Conservation (phyloP, 2,113 vertebrate genomes). For the Hyperopisus bebe region DNA sequence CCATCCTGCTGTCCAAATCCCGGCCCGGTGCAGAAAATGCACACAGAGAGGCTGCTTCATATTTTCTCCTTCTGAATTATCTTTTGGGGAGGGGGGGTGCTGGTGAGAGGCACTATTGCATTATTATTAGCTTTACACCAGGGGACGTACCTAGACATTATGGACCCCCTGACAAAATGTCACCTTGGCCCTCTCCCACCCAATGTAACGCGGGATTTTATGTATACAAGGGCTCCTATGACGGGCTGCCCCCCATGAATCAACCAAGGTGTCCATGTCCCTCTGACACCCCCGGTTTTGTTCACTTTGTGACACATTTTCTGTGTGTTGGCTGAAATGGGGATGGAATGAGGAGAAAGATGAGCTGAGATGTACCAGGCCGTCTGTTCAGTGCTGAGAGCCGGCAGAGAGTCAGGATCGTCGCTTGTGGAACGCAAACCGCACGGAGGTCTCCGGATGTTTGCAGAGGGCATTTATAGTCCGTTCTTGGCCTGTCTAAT, state of each 20-base stretch:
- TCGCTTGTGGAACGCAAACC: background rate
- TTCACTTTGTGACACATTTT: constrained; percentile 32
- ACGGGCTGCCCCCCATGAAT: background rate
- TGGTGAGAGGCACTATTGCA: constrained; percentile 41
- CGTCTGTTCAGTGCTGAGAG: background rate
- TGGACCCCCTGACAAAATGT: background rate
- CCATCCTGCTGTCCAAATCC: constrained; percentile 40
- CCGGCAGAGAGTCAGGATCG: background rate
- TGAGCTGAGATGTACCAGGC: background rate
- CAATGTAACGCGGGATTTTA: background rate
- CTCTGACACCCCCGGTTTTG: constrained; percentile 27
- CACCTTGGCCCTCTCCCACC: background rate
- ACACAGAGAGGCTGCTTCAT: constrained; percentile 28
- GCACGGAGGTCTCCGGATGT: background rate
- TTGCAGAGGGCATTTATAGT: constrained; percentile 2
- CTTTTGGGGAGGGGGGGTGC: background rate
- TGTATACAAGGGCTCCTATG: background rate
- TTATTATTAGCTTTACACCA: constrained; percentile 32
- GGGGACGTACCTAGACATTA: background rate
- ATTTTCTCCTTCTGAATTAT: background rate
- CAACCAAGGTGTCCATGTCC: background rate
- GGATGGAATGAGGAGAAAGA: background rate
- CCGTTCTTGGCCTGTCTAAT: background rate
- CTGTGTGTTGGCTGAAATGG: background rate
- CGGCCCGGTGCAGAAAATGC: constrained; percentile 43